Percentiles rank a stretch among this genome's conserved stretches.
Evolutionary conservation across 2,113 vertebrate genomes (phyloP).

Genomic region (Nesogale talazaci): DNA sequence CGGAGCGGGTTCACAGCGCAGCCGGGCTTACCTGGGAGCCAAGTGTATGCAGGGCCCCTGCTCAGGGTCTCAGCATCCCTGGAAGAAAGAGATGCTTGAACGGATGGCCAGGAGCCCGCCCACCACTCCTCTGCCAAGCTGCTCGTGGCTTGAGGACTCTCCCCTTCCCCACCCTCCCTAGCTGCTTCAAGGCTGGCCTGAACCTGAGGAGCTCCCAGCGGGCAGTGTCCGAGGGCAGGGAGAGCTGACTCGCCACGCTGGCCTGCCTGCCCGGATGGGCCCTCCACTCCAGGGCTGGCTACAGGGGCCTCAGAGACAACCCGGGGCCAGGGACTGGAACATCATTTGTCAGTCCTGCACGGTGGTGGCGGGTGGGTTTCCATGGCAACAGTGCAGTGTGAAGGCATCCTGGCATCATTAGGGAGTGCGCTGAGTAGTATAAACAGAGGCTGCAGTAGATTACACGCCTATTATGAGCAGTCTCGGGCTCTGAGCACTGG

Average conservation of each 20-base stretch:
- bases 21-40: neutral
- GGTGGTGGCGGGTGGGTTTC: slow-evolving; percentile 77
- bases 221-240: neutral
- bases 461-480: slow-evolving; percentile 88
- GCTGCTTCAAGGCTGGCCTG: neutral
- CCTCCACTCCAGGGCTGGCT: slow-evolving; percentile 3
- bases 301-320: slow-evolving; percentile 33
- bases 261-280: neutral
- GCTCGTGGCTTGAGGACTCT: neutral
- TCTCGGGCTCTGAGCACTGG: slow-evolving; percentile 85
- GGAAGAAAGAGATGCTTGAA: neutral
- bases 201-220: neutral
- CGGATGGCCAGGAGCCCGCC: neutral
- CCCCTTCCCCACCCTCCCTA: neutral
- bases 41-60: neutral
- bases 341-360: slow-evolving; percentile 75
- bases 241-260: neutral
- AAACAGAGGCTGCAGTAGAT: slow-evolving; percentile 89
- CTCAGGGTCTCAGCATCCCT: neutral
- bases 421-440: slow-evolving; percentile 84
- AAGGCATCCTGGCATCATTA: slow-evolving; percentile 87
- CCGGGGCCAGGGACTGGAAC: slow-evolving; percentile 66
- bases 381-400: slow-evolving; percentile 88
- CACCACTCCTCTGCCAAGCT: neutral
- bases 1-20: neutral